Evolutionary conservation across 30 jellyfish, hydroid and myxozoan species (phyloP), one percentile per base, ranked within the genome.

Genomic region (Hydractinia echinata): DNA sequence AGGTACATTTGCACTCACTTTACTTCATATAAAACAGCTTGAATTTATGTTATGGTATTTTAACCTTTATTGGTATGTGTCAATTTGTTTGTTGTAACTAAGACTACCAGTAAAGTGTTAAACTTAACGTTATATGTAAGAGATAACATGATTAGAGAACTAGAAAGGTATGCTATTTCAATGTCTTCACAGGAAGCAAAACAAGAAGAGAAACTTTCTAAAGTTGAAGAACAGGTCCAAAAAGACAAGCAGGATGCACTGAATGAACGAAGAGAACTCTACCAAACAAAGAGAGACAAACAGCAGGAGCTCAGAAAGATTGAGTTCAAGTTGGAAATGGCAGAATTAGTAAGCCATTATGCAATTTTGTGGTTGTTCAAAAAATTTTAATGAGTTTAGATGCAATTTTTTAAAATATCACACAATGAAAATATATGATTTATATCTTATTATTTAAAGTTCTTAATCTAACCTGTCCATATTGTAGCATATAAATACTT

Each of bases 141-240:
- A 58, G 18, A 16, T 58, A 58, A 13, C 69, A 58, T 58, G 15
- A 11, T 58, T 58, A 1, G 69, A 58, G 16, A 30, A 30, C 2
- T 30, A 30, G 44, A 30, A 30, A 30, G 69, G 1, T 58, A 18
- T 18, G 16, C 3, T 58, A 13, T 20, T 14, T 53, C 4, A 4
- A 19, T 76, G 51, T 52, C 61, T 51, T 68, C 55, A 10, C 8
- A 94, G 99, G 96, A 88, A 52, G 82, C 67, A 60, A 94, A 81
- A 76, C 93, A 91, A 60, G 96, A 87, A 76, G 99, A 84, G 69
- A 94, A 88, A 5, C 92, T 88, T 76, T 87, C 71, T 39, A 94
- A 94, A 72, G 95, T 87, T 49, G 96, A 94, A 61, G 89, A 94
- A 81, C 95, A 85, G 82, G 99, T 92, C 18, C 90, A 76, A 76